These are phyloP conservation scores for Macrochelys suwanniensis DNA, from an alignment of 2,797 vertebrate species.

Conservation along the genomic window DNA sequence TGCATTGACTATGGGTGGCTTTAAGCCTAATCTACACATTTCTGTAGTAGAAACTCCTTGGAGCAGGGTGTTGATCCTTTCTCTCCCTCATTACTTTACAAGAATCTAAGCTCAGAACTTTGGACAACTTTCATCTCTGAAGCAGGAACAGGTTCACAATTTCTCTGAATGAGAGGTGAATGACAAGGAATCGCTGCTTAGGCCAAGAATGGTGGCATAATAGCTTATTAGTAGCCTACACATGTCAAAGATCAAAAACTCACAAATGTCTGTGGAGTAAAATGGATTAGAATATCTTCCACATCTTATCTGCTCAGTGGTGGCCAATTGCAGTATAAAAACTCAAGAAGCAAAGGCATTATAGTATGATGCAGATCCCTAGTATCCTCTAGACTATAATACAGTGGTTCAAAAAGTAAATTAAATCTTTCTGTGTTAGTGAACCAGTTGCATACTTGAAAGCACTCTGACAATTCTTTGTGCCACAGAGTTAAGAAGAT, in stretches of 20 bases:
- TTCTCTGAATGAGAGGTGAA: slow-evolving; percentile 6
- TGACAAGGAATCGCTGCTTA: neutral
- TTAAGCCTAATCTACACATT: neutral
- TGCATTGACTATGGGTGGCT: neutral
- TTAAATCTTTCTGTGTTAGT: neutral
- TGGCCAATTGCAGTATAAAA: neutral
- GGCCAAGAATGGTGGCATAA: neutral
- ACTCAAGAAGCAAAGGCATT: neutral
- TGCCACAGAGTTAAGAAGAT: neutral
- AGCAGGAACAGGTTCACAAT: neutral
- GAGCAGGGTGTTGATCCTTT: neutral
- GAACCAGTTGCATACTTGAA: neutral
- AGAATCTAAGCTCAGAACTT: neutral
- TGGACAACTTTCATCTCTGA: neutral
- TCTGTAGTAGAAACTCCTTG: neutral
- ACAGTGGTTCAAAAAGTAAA: neutral
- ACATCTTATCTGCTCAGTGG: neutral
- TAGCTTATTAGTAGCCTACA: slow-evolving; percentile 24
- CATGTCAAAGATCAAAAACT: neutral
- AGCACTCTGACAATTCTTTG: neutral
- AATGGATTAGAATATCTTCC: slow-evolving; percentile 4
- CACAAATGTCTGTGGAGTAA: neutral
- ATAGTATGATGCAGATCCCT: neutral
- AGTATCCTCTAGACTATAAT: neutral
- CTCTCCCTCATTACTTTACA: neutral